Base-by-base conservation (phyloP, 2,888 invertebrate genomes). In the Rambutsinella grinnellia region DNA sequence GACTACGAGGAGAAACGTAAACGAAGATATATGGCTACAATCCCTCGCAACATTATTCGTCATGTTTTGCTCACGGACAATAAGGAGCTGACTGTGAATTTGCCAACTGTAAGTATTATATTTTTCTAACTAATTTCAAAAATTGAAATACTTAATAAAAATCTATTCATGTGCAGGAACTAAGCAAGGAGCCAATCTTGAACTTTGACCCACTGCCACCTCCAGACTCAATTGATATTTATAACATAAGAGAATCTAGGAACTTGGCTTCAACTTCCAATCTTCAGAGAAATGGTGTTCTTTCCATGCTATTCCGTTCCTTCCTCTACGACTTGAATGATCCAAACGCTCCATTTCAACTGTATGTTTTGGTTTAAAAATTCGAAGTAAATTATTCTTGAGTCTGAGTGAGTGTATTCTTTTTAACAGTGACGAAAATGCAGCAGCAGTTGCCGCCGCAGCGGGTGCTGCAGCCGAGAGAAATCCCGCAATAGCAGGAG, bases 171-270 rank as follows among this genome's bases (percentile, higher is more conserved):
- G 68, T 53, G 80, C 86, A 88, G 60, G 89, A 90, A 83, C 87
- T 88, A 72, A 85, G 86, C 13, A 88, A 88, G 77, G 89, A 89
- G 17, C 88, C 90, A n/a, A 89, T 94, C 63, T 88, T 93, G 85
- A 91, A 91, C 78, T 92, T 92, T 85, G 94, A 94, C 87, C 94
- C 94, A 3, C 87, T 94, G 76, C 94, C 94, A 17, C 94, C 94
- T 1, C 84, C 88, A 49, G 93, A 94, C 86, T 90, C 92, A 0
- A 90, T 94, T 27, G 90, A 92, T 84, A 89, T 92, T 72, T 94
- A 94, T 86, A 89, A 84, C 3, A 89, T 90, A 80, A 88, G 88
- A 27, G 82, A 83, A 13, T 71, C 84, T 21, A 71, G 82, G 17
- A 81, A 53, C 27, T 44, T 63, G 36, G 51, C 84, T 44, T 74